A percentile compares a stretch with the other conserved stretches of the same genome.
Conservation (phyloP, 2,888 invertebrate genomes). For the Leptogaster cylindrica region DNA sequence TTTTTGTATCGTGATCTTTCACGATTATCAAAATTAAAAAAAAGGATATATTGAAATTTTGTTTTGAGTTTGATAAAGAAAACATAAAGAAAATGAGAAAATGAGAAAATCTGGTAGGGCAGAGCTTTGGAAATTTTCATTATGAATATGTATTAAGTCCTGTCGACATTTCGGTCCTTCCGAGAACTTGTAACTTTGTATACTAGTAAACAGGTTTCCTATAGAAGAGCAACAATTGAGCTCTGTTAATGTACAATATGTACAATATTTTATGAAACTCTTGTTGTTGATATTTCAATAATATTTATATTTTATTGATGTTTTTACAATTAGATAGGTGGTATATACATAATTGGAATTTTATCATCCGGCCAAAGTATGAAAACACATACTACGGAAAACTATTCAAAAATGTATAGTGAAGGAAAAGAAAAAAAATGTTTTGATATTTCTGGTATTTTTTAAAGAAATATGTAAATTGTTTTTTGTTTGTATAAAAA, state of each 20-base stretch:
- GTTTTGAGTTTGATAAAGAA: too few relatives aligned
- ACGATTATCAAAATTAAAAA: neutral
- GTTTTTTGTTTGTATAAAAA: neutral
- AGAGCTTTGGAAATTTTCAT: constrained; percentile 36
- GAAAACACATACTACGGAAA: neutral
- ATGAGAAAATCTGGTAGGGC: constrained; percentile 38
- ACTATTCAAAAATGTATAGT: neutral
- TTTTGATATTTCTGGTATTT: too few relatives aligned
- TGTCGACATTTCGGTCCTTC: constrained; percentile 44
- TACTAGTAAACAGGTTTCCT: neutral
- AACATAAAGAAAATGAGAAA: too few relatives aligned
- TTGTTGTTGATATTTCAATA: neutral
- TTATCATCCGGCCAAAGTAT: constrained; percentile 5
- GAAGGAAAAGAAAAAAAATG: neutral
- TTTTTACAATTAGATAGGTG: constrained; percentile 19
- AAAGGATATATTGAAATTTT: neutral
- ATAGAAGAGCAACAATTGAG: neutral
- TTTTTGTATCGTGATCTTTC: too few relatives aligned
- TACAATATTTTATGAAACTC: constrained; percentile 11
- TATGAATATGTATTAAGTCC: constrained; percentile 40
- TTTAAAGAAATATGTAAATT: neutral
- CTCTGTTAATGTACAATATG: constrained; percentile 2
- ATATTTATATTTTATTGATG: constrained; percentile 1
- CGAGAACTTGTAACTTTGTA: neutral
- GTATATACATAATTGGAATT: constrained; percentile 8